A percentile compares a stretch with the other conserved stretches of the same genome.
Evolutionary conservation across 1,140 invertebrate genomes (phyloP).

Genomic region (Papilio glaucus): DNA sequence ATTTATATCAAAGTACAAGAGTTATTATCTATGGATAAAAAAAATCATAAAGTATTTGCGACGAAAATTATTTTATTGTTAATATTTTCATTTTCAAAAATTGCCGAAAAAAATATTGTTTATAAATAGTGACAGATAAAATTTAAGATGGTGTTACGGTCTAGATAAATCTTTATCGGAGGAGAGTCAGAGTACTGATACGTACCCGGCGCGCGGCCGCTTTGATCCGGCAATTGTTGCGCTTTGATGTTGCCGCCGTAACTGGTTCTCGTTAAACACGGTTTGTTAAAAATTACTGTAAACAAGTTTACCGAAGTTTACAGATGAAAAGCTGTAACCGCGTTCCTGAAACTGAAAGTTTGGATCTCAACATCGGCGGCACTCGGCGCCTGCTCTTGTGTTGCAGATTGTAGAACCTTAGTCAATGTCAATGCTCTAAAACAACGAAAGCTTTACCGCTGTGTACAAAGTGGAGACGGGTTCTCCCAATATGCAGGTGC

Average conservation of each 20-base stretch:
- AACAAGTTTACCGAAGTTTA: slow-evolving; percentile 54
- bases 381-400: background rate
- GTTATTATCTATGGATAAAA: background rate
- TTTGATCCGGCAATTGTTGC: slow-evolving; percentile 42
- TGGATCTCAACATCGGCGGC: background rate
- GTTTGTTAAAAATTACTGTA: slow-evolving; percentile 57
- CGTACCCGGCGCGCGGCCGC: slow-evolving; percentile 18
- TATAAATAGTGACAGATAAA: slow-evolving; percentile 8
- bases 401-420: background rate
- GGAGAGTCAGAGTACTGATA: slow-evolving; percentile 39
- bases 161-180: slow-evolving; percentile 26
- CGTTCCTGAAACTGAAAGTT: slow-evolving; percentile 40
- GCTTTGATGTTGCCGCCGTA: slow-evolving; percentile 58
- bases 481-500: too few relatives aligned
- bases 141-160: background rate
- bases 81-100: slow-evolving; percentile 1
- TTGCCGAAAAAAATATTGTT: background rate
- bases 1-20: background rate
- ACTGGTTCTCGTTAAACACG: slow-evolving; percentile 59
- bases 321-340: slow-evolving; percentile 52
- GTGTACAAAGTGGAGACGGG: too few relatives aligned
- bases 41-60: too few relatives aligned
- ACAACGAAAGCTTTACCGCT: background rate
- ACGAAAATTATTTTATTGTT: too few relatives aligned
- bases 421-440: background rate